Conservation (phyloP, 2,797 vertebrate species). For the Rhynchonycteris naso region DNA sequence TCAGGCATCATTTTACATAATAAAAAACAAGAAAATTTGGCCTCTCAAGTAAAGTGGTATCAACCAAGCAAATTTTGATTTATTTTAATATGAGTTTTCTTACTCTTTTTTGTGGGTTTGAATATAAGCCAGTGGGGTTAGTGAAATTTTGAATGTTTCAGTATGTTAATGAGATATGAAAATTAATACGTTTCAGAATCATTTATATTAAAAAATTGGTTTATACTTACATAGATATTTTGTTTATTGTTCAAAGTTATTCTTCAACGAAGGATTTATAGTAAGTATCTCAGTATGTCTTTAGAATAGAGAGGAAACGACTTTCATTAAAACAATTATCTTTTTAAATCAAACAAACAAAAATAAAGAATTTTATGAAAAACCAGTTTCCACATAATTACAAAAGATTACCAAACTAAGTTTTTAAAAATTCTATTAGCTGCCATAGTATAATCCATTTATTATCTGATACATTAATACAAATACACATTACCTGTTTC, state of each 20-base stretch:
- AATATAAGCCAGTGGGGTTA: background rate
- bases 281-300: background rate
- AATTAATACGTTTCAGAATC: background rate
- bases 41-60: background rate
- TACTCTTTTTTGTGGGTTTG: background rate
- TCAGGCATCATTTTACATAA: background rate
- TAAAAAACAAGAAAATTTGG: background rate
- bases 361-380: background rate
- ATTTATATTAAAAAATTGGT: background rate
- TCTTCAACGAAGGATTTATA: background rate
- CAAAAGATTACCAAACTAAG: background rate
- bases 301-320: background rate
- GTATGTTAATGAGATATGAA: background rate
- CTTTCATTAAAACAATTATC: background rate
- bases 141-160: background rate
- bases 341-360: background rate
- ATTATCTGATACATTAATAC: background rate
- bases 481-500: background rate
- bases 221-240: background rate
- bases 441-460: background rate
- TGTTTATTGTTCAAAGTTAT: background rate
- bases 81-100: background rate
- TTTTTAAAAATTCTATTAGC: background rate
- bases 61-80: background rate
- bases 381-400: background rate